phyloP scores from a whole-genome alignment of 2,113 vertebrate genomes.

The Eurypyga helias region DNA sequence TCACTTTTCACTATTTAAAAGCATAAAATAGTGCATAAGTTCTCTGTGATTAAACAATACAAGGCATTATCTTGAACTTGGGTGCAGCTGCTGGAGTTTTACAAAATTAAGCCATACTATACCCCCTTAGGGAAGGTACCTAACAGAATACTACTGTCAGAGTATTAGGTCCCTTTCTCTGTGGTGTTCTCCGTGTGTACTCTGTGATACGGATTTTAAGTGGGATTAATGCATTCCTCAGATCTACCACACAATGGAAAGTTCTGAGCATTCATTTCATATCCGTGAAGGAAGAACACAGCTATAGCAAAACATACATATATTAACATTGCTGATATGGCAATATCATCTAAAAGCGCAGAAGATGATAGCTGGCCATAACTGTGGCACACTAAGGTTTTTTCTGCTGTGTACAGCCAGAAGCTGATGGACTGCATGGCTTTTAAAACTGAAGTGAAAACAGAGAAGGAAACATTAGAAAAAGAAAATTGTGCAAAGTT shows the following conservation, averaged over 20 bases:
- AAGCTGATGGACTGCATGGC: not conserved
- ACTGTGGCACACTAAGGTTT: not conserved
- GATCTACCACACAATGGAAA: not conserved
- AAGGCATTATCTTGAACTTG: not conserved
- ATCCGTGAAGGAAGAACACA: not conserved
- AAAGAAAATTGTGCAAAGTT: not conserved
- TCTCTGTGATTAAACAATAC: not conserved
- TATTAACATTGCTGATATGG: not conserved
- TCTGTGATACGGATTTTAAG: not conserved
- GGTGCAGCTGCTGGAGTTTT: not conserved
- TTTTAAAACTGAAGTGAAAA: not conserved
- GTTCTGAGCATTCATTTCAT: not conserved
- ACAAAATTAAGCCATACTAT: not conserved
- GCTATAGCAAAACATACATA: not conserved
- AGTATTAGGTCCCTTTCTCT: not conserved
- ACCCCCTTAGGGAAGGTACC: not conserved
- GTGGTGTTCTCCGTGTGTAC: fast-evolving
- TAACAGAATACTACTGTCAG: not conserved
- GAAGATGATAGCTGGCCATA: not conserved
- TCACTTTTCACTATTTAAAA: not conserved
- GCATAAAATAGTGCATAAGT: not conserved
- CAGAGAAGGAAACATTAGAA: not conserved
- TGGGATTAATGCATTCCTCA: not conserved
- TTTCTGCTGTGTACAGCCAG: not conserved
- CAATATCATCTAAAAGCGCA: not conserved